Evolutionary conservation across 1,140 invertebrate genomes (phyloP).

Genomic region (Lordiphosa collinella): DNA sequence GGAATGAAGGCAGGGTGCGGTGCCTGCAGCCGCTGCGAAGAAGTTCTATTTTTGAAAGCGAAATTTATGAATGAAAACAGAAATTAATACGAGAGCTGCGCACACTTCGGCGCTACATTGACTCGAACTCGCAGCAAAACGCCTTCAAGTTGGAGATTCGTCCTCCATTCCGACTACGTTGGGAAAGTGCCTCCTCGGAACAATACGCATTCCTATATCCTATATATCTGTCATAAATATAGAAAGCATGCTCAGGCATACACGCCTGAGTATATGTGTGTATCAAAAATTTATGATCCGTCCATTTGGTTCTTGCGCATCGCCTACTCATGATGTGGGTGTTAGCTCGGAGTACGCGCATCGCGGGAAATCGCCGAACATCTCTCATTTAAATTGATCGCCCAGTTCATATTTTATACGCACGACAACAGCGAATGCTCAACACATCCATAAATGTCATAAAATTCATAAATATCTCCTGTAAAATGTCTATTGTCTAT

Average conservation of each 20-base stretch:
- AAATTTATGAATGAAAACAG: conserved; percentile 61
- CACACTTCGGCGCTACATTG: conserved; percentile 9
- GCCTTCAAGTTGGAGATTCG: neutral
- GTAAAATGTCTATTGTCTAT: conserved; percentile 44
- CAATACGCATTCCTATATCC: neutral
- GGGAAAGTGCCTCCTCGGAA: neutral
- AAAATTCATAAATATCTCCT: conserved; percentile 52
- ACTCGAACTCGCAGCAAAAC: neutral
- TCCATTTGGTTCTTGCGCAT: conserved; percentile 13
- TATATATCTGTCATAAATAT: conserved; percentile 6
- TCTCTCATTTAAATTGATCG: conserved; percentile 48
- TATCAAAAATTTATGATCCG: conserved; percentile 24
- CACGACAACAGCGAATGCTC: conserved; percentile 32
- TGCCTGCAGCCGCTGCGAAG: conserved; percentile 9
- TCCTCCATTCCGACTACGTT: neutral
- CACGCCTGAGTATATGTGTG: conserved; percentile 10
- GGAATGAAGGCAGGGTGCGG: neutral
- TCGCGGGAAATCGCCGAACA: conserved; percentile 11
- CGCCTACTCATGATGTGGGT: conserved; percentile 17
- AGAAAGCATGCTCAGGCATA: conserved; percentile 4
- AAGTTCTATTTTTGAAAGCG: conserved; percentile 43
- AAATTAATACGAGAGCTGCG: conserved; percentile 27
- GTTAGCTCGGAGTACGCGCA: neutral
- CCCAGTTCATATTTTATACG: conserved; percentile 47
- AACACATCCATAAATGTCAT: conserved; percentile 60